Percentiles rank a stretch among this genome's conserved stretches.
Evolutionary conservation across 1,140 invertebrate species (phyloP).

Genomic region (Danaus melanippus): DNA sequence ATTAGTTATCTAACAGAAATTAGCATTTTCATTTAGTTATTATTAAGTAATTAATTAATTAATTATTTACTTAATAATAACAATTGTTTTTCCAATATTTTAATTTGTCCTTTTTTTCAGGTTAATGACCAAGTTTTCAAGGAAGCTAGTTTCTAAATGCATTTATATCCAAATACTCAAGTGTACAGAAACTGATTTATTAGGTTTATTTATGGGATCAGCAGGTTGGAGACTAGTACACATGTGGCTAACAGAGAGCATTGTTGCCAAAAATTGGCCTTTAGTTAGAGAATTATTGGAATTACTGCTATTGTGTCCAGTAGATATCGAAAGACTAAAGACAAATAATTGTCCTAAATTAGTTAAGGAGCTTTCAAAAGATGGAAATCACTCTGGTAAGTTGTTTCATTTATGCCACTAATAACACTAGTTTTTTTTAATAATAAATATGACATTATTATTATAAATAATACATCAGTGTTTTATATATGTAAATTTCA

Average conservation of each 20-base stretch:
- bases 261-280: constrained; percentile 86
- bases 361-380: constrained; percentile 90
- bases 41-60: background rate
- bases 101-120: constrained; percentile 73
- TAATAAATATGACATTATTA: too few species aligned
- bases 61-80: too few species aligned
- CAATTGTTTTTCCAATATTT: constrained; percentile 3
- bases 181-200: constrained; percentile 86
- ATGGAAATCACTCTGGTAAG: constrained; percentile 83
- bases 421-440: background rate
- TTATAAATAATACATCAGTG: too few species aligned
- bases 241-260: constrained; percentile 90
- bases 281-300: constrained; percentile 89
- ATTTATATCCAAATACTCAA: constrained; percentile 95
- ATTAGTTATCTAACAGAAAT: too few species aligned
- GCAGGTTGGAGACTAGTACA: constrained; percentile 93
- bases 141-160: constrained; percentile 95
- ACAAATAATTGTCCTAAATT: constrained; percentile 92
- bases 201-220: constrained; percentile 89
- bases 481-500: background rate
- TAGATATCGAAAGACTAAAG: constrained; percentile 90
- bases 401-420: constrained; percentile 14
- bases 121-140: constrained; percentile 96
- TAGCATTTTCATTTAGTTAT: too few species aligned
- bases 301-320: constrained; percentile 86